Percentiles rank a stretch among this genome's conserved stretches.
These are phyloP conservation scores for Caenorhabditis japonica DNA, from an alignment of 2,888 invertebrate species.

Conservation along the genomic window DNA sequence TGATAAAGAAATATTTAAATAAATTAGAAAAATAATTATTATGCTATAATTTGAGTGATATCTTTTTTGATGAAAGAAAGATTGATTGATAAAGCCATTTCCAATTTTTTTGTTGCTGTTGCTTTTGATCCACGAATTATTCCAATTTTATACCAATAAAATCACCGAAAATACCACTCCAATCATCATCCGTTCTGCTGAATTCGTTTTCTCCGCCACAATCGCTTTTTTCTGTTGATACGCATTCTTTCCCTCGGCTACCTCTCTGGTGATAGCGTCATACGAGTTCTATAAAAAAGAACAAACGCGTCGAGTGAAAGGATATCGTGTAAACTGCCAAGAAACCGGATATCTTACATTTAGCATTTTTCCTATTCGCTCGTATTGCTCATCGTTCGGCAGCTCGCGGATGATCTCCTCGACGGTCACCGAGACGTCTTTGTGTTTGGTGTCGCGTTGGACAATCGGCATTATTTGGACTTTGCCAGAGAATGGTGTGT, in stretches of 20 bases:
- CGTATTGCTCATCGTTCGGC: slow-evolving; percentile 49
- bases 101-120: too few relatives aligned
- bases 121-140: too few relatives aligned
- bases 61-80: too few relatives aligned
- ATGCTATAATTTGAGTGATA: too few relatives aligned
- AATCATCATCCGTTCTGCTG: not conserved
- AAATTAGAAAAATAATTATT: too few relatives aligned
- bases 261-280: slow-evolving; percentile 33
- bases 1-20: too few relatives aligned
- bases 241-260: slow-evolving; percentile 27
- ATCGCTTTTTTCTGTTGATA: slow-evolving; percentile 34
- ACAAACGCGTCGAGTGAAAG: slow-evolving; percentile 3
- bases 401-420: slow-evolving; percentile 49
- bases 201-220: slow-evolving; percentile 14
- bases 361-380: slow-evolving; percentile 51
- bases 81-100: too few relatives aligned
- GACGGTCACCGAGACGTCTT: slow-evolving; percentile 30
- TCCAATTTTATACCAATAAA: too few relatives aligned
- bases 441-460: slow-evolving; percentile 48
- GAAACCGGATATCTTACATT: slow-evolving; percentile 41
- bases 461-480: slow-evolving; percentile 52
- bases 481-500: slow-evolving; percentile 43
- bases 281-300: slow-evolving; percentile 50
- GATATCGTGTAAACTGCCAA: not conserved
- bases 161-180: too few relatives aligned